phyloP scores from a whole-genome alignment of 2,113 vertebrate species.

The Agapornis roseicollis region DNA sequence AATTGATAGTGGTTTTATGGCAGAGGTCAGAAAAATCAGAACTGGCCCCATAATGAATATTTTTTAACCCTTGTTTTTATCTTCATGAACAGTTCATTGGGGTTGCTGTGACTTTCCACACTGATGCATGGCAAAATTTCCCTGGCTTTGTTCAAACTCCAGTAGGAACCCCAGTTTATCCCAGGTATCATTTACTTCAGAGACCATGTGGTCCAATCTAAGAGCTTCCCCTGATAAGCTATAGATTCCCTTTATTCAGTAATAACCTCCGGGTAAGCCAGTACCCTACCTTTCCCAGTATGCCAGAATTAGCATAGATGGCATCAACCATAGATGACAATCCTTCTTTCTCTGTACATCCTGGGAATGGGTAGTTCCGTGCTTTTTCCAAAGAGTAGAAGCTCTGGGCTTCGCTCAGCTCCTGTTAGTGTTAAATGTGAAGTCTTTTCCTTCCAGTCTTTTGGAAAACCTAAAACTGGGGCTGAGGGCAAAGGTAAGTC shows the following conservation, averaged over 20 bases:
- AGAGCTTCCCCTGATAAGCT: neutral
- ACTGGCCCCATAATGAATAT: neutral
- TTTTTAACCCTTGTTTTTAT: neutral
- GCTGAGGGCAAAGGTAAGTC: neutral
- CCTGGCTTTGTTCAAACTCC: neutral
- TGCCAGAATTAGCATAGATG: neutral
- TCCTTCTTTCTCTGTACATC: neutral
- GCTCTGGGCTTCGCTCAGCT: neutral
- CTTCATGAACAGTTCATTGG: neutral
- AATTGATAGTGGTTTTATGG: neutral
- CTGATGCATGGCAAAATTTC: neutral
- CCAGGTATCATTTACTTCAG: neutral
- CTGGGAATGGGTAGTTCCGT: neutral
- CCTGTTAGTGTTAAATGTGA: neutral
- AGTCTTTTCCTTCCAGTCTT: neutral
- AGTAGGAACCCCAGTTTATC: neutral
- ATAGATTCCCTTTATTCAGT: neutral
- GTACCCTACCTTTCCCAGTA: neutral
- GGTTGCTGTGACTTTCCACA: neutral
- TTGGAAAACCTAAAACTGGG: neutral
- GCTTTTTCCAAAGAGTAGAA: neutral
- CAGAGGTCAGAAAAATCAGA: neutral
- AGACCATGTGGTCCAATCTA: neutral
- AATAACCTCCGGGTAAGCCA: neutral
- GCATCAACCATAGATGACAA: neutral